phyloP scores from a whole-genome alignment of 2,888 invertebrate genomes.

The Alentia gelatinosa region DNA sequence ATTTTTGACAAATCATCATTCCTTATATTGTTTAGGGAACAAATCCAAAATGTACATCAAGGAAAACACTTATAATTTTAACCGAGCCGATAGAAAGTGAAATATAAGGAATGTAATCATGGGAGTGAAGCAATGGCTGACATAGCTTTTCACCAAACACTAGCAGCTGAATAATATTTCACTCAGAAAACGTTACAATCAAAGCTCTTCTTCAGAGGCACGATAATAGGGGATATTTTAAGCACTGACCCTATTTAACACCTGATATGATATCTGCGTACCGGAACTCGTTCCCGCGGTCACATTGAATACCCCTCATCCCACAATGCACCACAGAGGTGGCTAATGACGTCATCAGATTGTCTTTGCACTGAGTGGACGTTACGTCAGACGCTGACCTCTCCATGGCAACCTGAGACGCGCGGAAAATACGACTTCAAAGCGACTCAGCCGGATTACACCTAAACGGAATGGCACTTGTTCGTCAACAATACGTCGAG shows the following conservation, averaged over 20 bases:
- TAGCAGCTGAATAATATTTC: too few relatives aligned
- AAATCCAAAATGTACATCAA: too few relatives aligned
- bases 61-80: too few relatives aligned
- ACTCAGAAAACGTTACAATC: too few relatives aligned
- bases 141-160: too few relatives aligned
- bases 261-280: background rate
- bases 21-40: too few relatives aligned
- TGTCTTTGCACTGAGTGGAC: background rate
- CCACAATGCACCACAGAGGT: background rate
- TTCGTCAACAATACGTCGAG: slow-evolving; percentile 7
- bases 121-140: too few relatives aligned
- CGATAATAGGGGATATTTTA: background rate
- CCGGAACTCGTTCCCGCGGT: background rate
- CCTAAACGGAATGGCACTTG: background rate
- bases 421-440: slow-evolving; percentile 31
- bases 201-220: too few relatives aligned
- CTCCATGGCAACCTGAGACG: background rate
- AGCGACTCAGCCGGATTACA: slow-evolving; percentile 2
- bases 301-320: background rate
- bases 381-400: background rate
- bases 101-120: too few relatives aligned
- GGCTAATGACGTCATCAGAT: background rate
- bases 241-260: background rate
- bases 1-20: too few relatives aligned
- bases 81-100: too few relatives aligned